Base-by-base conservation (phyloP, 2,113 vertebrate species). In the Indri indri region DNA sequence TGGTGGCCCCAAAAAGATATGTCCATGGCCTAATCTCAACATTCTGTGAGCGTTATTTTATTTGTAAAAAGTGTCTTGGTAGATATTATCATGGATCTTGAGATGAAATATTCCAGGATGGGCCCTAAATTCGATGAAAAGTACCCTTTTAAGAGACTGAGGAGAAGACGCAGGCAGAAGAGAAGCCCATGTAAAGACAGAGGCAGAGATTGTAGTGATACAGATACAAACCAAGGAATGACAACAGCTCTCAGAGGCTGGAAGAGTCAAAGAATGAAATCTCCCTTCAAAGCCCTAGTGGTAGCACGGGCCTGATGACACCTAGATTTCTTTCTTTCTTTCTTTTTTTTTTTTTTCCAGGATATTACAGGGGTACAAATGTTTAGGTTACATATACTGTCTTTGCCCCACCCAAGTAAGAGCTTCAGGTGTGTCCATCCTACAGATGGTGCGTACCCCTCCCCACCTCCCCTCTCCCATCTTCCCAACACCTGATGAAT, bases 261-360 rank as follows among this genome's bases (percentile, higher is more conserved):
- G 8, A 79, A 45, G 22, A 47, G 4, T 7, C 22, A 45, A 82
- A 25, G 23, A 52, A 59, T 61, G 5, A 2, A 65, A 52, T 52
- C 23, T 27, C 3, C 9, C 4, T 8, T 45, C 5, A 32, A 42
- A n/a, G 22, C 27, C n/a, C 25, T 7, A 42, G 23, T 70, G 27
- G 63, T 12, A 27, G 2, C 5, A 0, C 8, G 4, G 27, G 3
- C 22, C n/a, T 65, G 14, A 30, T 6, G 9, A 6, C 2, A 47
- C 2, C 5, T 23, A 27, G 32, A 66, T 57, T 57, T 90, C 16
- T 91, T 54, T 50, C 12, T 13, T 54, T 42, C 40, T 42, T 42
- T 42, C 40, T 42, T 42, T 52, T 17, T 52, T 52, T 17, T 54
- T 18, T 54, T 54, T 54, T 18, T 5, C 17, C 16, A 50, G 5